Conservation (phyloP, 2,888 invertebrate species). For the Meta bourneti region DNA sequence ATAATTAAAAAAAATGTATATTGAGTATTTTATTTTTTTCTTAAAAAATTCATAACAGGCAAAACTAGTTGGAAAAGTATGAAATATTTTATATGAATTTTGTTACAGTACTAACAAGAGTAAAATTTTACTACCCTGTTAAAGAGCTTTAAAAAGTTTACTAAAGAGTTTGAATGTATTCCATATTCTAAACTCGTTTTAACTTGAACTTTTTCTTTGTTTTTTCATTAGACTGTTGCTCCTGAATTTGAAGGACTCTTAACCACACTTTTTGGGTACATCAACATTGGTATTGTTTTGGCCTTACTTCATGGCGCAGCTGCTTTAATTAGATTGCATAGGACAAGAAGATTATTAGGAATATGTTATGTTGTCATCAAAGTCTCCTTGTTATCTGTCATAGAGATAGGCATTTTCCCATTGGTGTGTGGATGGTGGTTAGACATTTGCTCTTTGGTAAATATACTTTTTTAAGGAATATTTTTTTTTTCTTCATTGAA, state of each 20-base stretch:
- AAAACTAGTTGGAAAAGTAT: too few species aligned
- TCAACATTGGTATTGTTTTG: slow-evolving; percentile 90
- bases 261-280: slow-evolving; percentile 95
- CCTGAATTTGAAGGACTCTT: slow-evolving; percentile 95
- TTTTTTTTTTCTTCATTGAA: slow-evolving; percentile 80
- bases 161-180: background rate
- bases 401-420: slow-evolving; percentile 98
- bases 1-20: too few species aligned
- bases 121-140: background rate
- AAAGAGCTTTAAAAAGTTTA: background rate
- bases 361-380: slow-evolving; percentile 94
- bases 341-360: slow-evolving; percentile 91
- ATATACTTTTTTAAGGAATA: slow-evolving; percentile 71
- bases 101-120: background rate
- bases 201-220: background rate
- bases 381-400: slow-evolving; percentile 94
- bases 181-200: background rate
- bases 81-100: too few species aligned
- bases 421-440: slow-evolving; percentile 99
- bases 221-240: slow-evolving; percentile 84
- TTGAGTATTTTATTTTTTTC: too few species aligned
- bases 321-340: slow-evolving; percentile 88
- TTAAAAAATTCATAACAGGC: too few species aligned
- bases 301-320: slow-evolving; percentile 92
- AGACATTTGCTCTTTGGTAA: slow-evolving; percentile 94